Percentiles rank a stretch among this genome's conserved stretches.
phyloP scores from a whole-genome alignment of 2,797 vertebrate genomes.

The Smutsia temminckii region DNA sequence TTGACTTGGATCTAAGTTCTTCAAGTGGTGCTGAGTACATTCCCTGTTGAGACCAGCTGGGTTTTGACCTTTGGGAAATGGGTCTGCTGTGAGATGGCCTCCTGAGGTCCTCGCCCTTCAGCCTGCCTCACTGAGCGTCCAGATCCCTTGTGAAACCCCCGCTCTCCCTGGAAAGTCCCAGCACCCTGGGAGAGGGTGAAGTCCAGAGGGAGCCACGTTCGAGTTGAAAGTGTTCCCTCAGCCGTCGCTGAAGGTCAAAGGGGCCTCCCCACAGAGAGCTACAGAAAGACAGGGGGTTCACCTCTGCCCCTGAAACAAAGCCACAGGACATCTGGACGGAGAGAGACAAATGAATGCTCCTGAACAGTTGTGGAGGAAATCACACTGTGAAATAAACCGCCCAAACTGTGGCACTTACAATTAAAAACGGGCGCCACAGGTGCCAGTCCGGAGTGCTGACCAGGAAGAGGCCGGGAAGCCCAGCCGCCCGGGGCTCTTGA shows the following conservation, averaged over 20 bases:
- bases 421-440: background rate
- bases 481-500: accelerated
- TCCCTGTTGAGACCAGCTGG: background rate
- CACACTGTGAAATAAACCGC: accelerated
- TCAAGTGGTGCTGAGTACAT: accelerated
- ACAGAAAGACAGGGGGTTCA: accelerated
- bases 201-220: accelerated
- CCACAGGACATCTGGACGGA: background rate
- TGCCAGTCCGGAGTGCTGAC: accelerated
- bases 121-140: accelerated
- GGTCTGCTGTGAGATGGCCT: accelerated
- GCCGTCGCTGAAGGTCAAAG: background rate
- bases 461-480: too few species aligned
- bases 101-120: accelerated
- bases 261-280: background rate
- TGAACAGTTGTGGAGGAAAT: background rate
- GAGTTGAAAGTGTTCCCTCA: accelerated
- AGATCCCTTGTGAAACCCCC: accelerated
- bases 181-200: accelerated
- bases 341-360: background rate
- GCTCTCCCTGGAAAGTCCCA: background rate
- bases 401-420: background rate
- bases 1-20: background rate
- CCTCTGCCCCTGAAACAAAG: background rate
- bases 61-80: accelerated